Evolutionary conservation across 2,797 vertebrate species (phyloP).

Genomic region (Glyptemys insculpta): DNA sequence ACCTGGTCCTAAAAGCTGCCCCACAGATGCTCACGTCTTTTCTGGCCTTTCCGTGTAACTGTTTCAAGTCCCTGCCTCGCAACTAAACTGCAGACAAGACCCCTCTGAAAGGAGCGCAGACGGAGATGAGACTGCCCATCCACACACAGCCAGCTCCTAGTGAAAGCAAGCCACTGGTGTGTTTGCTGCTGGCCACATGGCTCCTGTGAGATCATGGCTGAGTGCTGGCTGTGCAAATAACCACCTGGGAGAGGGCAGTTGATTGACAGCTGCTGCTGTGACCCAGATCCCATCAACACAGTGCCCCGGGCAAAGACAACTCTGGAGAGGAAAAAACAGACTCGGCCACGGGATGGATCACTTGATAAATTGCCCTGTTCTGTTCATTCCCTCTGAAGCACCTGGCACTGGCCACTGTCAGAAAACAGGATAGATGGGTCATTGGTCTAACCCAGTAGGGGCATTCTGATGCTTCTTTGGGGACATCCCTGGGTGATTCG

Average conservation of each 20-base stretch:
- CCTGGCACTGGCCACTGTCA: background rate
- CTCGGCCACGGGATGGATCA: background rate
- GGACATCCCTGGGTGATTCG: background rate
- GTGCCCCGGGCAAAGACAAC: background rate
- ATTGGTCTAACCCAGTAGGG: background rate
- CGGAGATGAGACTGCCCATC: background rate
- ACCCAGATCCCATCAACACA: background rate
- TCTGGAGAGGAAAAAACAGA: background rate
- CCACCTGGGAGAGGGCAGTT: background rate
- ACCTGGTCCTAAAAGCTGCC: background rate
- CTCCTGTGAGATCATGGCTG: background rate
- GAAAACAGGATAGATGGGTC: background rate
- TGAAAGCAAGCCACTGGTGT: background rate
- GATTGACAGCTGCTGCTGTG: background rate
- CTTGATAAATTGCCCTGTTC: background rate
- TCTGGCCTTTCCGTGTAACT: background rate
- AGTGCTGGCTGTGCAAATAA: background rate
- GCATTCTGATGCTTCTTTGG: background rate
- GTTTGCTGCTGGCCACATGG: background rate
- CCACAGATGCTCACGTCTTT: background rate
- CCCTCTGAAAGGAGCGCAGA: background rate
- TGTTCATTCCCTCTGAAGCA: background rate
- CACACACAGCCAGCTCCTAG: background rate
- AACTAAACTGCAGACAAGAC: background rate
- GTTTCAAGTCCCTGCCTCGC: accelerated